These are phyloP conservation scores for Cephus runcator DNA, from an alignment of 2,888 invertebrate genomes.

Conservation along the genomic window DNA sequence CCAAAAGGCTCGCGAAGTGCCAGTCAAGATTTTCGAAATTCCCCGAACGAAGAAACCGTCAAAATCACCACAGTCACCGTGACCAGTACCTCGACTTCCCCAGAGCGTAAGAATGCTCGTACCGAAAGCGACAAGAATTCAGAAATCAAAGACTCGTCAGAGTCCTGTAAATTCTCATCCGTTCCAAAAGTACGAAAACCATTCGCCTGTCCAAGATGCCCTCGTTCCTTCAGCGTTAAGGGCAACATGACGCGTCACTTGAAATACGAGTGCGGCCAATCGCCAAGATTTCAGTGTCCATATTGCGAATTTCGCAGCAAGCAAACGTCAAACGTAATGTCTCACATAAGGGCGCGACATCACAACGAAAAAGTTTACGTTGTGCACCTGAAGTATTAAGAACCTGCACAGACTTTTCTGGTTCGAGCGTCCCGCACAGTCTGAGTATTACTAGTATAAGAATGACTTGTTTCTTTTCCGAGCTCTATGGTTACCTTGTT, in stretches of 20 bases:
- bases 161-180: neutral
- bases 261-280: constrained; percentile 60
- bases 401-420: neutral
- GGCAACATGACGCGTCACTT: constrained; percentile 60
- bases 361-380: constrained; percentile 41
- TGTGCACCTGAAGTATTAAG: constrained; percentile 35
- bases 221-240: constrained; percentile 55
- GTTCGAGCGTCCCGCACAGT: neutral
- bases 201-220: constrained; percentile 58
- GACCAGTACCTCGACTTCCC: neutral
- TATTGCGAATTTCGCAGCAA: constrained; percentile 59
- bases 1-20: no score
- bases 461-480: neutral
- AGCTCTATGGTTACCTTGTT: neutral
- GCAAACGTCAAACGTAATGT: constrained; percentile 57
- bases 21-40: no score
- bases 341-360: constrained; percentile 55
- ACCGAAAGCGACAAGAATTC: constrained; percentile 9
- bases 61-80: neutral
- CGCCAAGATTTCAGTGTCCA: constrained; percentile 58
- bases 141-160: constrained; percentile 4
- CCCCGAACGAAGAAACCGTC: no score
- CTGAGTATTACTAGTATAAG: neutral
- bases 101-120: neutral
- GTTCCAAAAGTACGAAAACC: constrained; percentile 31